Conservation (phyloP, 2,113 vertebrate genomes). For the Boulengeromyrus knoepffleri region DNA sequence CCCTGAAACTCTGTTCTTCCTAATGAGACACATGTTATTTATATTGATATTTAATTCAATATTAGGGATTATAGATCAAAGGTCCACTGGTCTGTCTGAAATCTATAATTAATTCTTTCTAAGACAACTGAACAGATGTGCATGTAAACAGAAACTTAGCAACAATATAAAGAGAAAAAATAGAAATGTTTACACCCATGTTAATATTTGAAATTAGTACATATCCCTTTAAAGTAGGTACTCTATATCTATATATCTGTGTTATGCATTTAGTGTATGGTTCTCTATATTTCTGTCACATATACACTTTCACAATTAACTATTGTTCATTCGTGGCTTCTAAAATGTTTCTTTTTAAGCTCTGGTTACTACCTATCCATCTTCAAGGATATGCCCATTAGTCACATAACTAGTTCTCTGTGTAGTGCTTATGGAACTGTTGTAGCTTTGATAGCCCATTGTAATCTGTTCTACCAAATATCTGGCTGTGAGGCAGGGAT, state of each 20-base stretch:
- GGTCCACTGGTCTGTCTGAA: conserved; percentile 23
- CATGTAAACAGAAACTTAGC: background rate
- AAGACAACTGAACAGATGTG: background rate
- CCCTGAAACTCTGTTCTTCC: conserved; percentile 32
- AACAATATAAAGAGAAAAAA: background rate
- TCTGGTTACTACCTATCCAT: background rate
- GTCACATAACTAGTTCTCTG: background rate
- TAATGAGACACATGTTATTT: conserved; percentile 52
- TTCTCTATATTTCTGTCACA: background rate
- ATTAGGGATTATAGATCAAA: conserved; percentile 17
- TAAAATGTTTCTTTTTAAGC: background rate
- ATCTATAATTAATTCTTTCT: conserved; percentile 21
- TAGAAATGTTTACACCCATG: background rate
- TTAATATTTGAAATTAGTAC: background rate
- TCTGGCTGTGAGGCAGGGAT: background rate
- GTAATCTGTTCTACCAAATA: background rate
- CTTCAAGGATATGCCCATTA: background rate
- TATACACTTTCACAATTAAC: background rate
- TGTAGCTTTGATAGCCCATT: background rate
- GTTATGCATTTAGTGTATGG: background rate
- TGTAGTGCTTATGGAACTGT: background rate
- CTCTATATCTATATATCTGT: background rate
- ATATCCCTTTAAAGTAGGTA: background rate
- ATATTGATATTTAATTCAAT: conserved; percentile 48
- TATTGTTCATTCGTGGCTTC: background rate